phyloP scores from a whole-genome alignment of 2,797 vertebrate genomes.

The Poecilia velifera region DNA sequence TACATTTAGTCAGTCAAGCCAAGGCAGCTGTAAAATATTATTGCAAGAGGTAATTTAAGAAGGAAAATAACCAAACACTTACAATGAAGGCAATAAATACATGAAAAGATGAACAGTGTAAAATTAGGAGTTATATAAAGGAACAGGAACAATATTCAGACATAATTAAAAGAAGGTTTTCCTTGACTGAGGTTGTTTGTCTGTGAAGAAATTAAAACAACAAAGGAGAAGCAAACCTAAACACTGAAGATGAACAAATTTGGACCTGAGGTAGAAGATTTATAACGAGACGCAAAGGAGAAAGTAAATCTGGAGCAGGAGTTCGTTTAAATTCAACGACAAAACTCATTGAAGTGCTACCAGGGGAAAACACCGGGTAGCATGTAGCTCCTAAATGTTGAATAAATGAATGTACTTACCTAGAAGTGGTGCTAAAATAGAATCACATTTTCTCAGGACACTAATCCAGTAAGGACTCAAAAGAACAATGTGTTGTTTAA shows the following conservation, averaged over 20 bases:
- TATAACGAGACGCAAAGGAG: conserved; percentile 9
- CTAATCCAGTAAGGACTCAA: background rate
- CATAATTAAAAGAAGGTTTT: conserved; percentile 21
- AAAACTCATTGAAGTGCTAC: conserved; percentile 39
- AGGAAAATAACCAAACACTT: background rate
- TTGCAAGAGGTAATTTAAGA: background rate
- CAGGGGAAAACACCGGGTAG: conserved; percentile 32
- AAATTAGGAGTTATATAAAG: background rate
- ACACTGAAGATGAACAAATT: conserved; percentile 14
- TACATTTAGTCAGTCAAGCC: background rate
- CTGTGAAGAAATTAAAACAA: background rate
- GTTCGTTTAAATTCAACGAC: conserved; percentile 23
- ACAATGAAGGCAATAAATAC: background rate
- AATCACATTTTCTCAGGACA: conserved; percentile 27
- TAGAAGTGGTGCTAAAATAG: conserved; percentile 28
- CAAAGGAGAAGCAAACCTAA: background rate
- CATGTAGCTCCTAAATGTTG: conserved; percentile 15
- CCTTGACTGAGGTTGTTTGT: conserved; percentile 1
- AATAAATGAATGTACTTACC: conserved; percentile 48
- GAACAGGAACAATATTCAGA: conserved; percentile 24
- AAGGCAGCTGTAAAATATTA: background rate
- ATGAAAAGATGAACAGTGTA: background rate
- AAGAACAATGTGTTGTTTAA: conserved; percentile 16
- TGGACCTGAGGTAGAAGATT: conserved; percentile 7
- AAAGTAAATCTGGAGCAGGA: background rate